Percentiles rank a stretch among this genome's conserved stretches.
Conservation (phyloP, 2,113 vertebrate species). For the Ophiodon elongatus region DNA sequence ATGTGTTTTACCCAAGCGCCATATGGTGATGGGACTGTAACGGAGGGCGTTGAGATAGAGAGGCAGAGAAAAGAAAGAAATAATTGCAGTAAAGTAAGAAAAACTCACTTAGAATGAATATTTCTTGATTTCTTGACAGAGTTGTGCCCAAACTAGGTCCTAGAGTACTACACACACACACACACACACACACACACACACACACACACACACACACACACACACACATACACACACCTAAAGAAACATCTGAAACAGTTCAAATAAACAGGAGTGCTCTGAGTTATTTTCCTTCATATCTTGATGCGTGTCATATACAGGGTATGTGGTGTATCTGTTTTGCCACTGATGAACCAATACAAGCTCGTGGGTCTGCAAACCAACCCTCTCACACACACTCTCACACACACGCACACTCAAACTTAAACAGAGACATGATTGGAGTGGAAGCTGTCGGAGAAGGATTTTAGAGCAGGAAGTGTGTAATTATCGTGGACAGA, state of each 20-base stretch:
- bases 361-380: slow-evolving; percentile 16
- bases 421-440: slow-evolving; percentile 62
- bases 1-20: background rate
- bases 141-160: background rate
- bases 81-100: background rate
- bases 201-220: background rate
- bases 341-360: slow-evolving; percentile 4
- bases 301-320: slow-evolving; percentile 1
- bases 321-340: slow-evolving; percentile 8
- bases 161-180: background rate
- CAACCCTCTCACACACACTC: background rate
- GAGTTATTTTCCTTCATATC: slow-evolving; percentile 25
- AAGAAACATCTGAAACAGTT: slow-evolving; percentile 15
- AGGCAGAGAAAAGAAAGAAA: background rate
- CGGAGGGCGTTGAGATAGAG: background rate
- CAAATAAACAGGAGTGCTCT: background rate
- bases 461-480: slow-evolving; percentile 75
- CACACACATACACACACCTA: background rate
- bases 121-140: slow-evolving; percentile 4
- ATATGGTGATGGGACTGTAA: background rate
- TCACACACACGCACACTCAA: slow-evolving; percentile 11
- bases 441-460: slow-evolving; percentile 64
- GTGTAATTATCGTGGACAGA: slow-evolving; percentile 75
- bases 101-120: slow-evolving; percentile 1
- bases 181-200: background rate